Base-by-base conservation (phyloP, 2,113 vertebrate species). In the Platichthys stellatus region DNA sequence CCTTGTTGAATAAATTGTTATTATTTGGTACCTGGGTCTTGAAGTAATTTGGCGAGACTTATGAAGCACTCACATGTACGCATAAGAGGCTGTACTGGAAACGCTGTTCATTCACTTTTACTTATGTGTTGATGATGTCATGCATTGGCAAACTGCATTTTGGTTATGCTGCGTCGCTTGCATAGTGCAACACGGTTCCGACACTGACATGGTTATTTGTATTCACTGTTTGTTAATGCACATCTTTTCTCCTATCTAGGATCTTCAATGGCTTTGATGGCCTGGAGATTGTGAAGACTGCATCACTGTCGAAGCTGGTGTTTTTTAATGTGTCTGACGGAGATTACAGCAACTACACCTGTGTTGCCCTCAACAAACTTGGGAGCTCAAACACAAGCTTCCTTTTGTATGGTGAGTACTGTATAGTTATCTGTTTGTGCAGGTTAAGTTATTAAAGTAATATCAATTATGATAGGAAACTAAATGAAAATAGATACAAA, bases 271-370 rank as follows among this genome's bases (percentile, higher is more conserved):
- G 95, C 56, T 94, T 97, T 71, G 96, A 97, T 63, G 96, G 96
- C 1, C 88, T 99, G 72, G 96, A 98, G 87, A 96, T 99, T 63
- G 90, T 97, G 89, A 96, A 93, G 70, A 93, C 92, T 65, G 96
- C 96, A 64, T 95, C 95, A 9, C 90, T 96, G 85, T 99, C 98
- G 38, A 96, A 93, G 49, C 94, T 99, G 90, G 98, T 95, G 20
- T 99, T 99, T 92, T 96, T 95, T 90, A 99, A 99, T 0, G 97
- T 99, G 74, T 96, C 98, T 0, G 96, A 99, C 66, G 94, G 94
- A 15, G 97, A 99, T 89, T 99, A 98, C 0, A 97, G 98, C 38
- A 99, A 99, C 94, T 99, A 98, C 93, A 98, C 97, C 4, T 99
- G 98, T 0, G 94, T 98, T 57, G 97, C 97, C 70, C 93, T 94